phyloP scores from a whole-genome alignment of 2,888 invertebrate species.

The Spodoptera littoralis region DNA sequence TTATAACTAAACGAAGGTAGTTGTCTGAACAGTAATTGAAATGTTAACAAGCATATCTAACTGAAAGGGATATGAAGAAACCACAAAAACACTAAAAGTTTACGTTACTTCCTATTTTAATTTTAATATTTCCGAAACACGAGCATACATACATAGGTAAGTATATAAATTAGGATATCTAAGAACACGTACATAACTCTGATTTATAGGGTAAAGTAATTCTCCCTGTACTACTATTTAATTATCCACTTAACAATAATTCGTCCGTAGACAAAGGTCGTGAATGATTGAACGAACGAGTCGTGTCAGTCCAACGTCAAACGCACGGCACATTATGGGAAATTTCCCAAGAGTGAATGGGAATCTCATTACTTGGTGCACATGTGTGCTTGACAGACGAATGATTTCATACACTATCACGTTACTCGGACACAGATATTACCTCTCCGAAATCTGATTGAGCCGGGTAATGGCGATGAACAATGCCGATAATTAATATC shows the following conservation, averaged over 20 bases:
- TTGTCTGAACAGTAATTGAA: neutral
- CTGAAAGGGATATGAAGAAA: neutral
- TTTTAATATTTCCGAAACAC: no score
- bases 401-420: conserved; percentile 68
- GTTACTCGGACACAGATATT: conserved; percentile 59
- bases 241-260: conserved; percentile 36
- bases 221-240: neutral
- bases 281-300: conserved; percentile 70
- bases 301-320: conserved; percentile 66
- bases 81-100: no score
- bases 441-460: conserved; percentile 54
- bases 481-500: neutral
- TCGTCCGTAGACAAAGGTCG: conserved; percentile 35
- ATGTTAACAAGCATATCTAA: neutral
- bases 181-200: no score
- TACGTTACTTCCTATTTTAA: no score
- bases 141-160: no score
- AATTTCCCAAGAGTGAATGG: conserved; percentile 84
- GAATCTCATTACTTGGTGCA: conserved; percentile 82
- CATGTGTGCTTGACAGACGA: conserved; percentile 76
- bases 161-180: no score
- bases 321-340: conserved; percentile 73
- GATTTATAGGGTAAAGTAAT: neutral
- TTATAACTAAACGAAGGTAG: neutral
- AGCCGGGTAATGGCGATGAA: conserved; percentile 8